Evolutionary conservation across 2,888 invertebrate genomes (phyloP), one percentile per base, ranked within the genome.

Genomic region (Metopia argyrocephala): DNA sequence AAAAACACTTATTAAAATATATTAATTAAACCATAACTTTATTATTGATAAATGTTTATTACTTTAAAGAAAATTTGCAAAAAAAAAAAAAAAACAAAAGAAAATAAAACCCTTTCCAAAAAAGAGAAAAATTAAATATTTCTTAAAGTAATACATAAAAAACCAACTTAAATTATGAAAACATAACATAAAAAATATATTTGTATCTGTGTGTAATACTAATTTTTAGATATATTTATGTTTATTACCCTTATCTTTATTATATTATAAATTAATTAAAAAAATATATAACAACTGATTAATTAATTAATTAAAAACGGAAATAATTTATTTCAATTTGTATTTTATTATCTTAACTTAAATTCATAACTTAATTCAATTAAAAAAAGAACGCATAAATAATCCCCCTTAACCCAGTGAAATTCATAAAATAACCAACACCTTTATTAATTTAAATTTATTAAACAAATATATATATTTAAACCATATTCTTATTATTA

Each of bases 1-100:
- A 15, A 45, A 78, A 76, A 70, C 59, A 66, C 5, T 28, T 38
- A 57, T 61, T 50, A 54, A 80, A 61, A 78, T 73, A 69, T 79
- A 76, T 82, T 76, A 79, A 82, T 79, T 82, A 82, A 38, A 78
- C 79, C 82, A 83, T 70, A 83, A 79, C 79, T 74, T 78, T 75
- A 82, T 75, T 76, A 78, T 80, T 38, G 68, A 79, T 80, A 76
- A 78, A 80, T 80, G 75, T 75, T 79, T 80, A 82, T 82, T 73
- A 79, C 74, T 82, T 71, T 74, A 74, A 74, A 71, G 23, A 62
- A 18, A 71, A 31, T 38, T 27, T 18, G 25, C 59, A 62, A 76
- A 75, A 57, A 76, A 59, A 28, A 59, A 50, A 64, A 56, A 46
- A 79, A 62, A 76, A 78, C 15, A 25, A 57, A 74, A 66, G 52